These are phyloP conservation scores for Rousettus madagascariensis DNA, from an alignment of 2,797 vertebrate genomes.

Conservation along the genomic window DNA sequence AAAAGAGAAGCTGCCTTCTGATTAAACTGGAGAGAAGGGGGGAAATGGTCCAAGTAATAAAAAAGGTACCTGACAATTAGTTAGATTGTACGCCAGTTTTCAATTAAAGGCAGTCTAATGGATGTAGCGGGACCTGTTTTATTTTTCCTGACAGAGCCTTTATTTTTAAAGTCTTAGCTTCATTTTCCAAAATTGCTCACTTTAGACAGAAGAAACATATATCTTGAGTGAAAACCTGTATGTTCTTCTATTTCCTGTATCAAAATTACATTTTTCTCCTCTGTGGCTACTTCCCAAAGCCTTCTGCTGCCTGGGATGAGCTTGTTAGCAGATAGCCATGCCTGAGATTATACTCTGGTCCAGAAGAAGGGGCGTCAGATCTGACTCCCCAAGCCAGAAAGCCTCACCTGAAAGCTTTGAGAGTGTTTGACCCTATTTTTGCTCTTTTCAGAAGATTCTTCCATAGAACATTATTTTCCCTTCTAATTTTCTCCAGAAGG, in stretches of 20 bases:
- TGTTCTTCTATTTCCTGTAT: constrained; percentile 18
- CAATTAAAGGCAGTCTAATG: constrained; percentile 71
- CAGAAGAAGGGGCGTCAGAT: not conserved
- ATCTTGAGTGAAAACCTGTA: constrained; percentile 59
- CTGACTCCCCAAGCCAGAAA: not conserved
- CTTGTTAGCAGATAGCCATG: not conserved
- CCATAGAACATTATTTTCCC: not conserved
- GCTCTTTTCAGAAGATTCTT: not conserved
- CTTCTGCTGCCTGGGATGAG: not conserved
- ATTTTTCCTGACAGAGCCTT: constrained; percentile 74
- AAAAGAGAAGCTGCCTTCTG: not conserved
- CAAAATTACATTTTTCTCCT: constrained; percentile 51
- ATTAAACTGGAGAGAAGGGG: not conserved
- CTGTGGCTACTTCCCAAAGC: not conserved
- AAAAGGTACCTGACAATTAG: constrained; percentile 66
- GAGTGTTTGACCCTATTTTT: not conserved
- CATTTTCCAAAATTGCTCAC: constrained; percentile 67
- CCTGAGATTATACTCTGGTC: not conserved
- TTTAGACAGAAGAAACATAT: constrained; percentile 56
- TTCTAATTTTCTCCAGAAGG: constrained; percentile 46
- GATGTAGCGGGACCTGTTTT: constrained; percentile 64
- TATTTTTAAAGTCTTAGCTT: constrained; percentile 73
- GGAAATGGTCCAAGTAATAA: constrained; percentile 19
- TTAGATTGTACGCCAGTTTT: constrained; percentile 64
- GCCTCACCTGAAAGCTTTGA: not conserved